Percentiles rank a stretch among this genome's conserved stretches.
These are phyloP conservation scores for Orchestes rusci DNA, from an alignment of 2,888 invertebrate species.

Conservation along the genomic window DNA sequence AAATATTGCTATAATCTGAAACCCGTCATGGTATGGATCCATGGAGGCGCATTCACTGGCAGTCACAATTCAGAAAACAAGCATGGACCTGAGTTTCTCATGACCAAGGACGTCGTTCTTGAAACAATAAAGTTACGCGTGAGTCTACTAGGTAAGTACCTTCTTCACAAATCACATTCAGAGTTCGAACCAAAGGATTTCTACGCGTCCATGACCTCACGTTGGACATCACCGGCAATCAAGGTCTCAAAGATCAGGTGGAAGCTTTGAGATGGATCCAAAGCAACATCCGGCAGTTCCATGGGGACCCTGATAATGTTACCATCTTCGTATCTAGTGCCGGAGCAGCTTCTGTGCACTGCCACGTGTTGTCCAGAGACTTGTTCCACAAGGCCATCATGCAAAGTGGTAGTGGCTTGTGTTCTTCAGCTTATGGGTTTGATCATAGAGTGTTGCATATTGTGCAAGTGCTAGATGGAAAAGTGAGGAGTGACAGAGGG, in stretches of 20 bases:
- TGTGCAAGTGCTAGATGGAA: background rate
- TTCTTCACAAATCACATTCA: no score
- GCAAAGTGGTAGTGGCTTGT: background rate
- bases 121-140: conserved; percentile 27
- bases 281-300: conserved; percentile 44
- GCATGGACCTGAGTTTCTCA: conserved; percentile 24
- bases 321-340: conserved; percentile 34
- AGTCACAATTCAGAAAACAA: conserved; percentile 16
- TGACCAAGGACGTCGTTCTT: conserved; percentile 25
- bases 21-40: conserved; percentile 30
- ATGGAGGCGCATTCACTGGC: conserved; percentile 25
- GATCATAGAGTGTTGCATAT: background rate
- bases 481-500: background rate
- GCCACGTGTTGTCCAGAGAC: conserved; percentile 15
- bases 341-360: conserved; percentile 19
- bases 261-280: conserved; percentile 48
- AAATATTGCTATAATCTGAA: conserved; percentile 5
- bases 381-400: background rate
- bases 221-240: conserved; percentile 44
- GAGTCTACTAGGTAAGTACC: conserved; percentile 24
- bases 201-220: conserved; percentile 13
- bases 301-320: conserved; percentile 47
- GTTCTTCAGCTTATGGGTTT: background rate
- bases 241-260: conserved; percentile 48
- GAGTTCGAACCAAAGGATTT: no score